Conservation (phyloP, 2,113 vertebrate species). For the Tragelaphus strepsiceros region DNA sequence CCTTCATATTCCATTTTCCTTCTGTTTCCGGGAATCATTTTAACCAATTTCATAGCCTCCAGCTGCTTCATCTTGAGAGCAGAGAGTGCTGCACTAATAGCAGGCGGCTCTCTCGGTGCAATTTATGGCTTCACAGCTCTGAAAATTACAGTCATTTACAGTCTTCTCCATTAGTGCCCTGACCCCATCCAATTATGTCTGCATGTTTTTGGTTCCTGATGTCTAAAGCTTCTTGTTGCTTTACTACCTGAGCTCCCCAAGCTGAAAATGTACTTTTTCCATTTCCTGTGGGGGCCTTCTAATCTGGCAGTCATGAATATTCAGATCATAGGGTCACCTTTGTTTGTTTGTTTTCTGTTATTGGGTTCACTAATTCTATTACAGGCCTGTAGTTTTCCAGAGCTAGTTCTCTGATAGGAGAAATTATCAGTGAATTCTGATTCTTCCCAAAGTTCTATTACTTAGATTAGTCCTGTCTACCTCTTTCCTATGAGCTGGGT, state of each 20-base stretch:
- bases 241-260: constrained; percentile 9
- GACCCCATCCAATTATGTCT: constrained; percentile 54
- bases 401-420: not conserved
- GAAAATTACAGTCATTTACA: constrained; percentile 72
- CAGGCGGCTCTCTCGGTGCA: constrained; percentile 48
- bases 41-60: constrained; percentile 55
- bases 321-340: not conserved
- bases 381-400: constrained; percentile 9
- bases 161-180: constrained; percentile 70
- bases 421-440: not conserved
- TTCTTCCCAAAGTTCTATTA: not conserved
- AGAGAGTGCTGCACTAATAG: constrained; percentile 54
- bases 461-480: not conserved
- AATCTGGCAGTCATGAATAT: not conserved
- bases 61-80: constrained; percentile 61
- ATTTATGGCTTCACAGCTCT: constrained; percentile 65
- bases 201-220: constrained; percentile 50
- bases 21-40: constrained; percentile 56
- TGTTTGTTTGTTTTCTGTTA: constrained; percentile 43
- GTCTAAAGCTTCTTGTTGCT: constrained; percentile 45
- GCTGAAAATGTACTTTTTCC: constrained; percentile 9
- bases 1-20: constrained; percentile 43
- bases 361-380: constrained; percentile 22
- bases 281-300: constrained; percentile 9
- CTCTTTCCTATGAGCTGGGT: not conserved